Base-by-base conservation (phyloP, 2,797 vertebrate species). In the Sparidentex hasta region DNA sequence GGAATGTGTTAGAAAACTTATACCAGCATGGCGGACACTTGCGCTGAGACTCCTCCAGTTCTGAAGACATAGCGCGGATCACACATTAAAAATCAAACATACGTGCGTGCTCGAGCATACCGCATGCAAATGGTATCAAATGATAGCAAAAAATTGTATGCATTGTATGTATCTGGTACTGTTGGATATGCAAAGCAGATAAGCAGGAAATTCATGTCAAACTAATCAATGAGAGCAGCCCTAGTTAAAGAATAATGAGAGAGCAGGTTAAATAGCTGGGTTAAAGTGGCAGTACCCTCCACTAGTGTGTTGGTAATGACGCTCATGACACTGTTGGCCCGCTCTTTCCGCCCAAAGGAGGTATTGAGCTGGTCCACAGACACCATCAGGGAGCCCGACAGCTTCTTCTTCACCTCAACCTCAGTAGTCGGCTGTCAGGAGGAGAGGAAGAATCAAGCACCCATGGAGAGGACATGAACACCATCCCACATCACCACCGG, bases 21-120 rank as follows among this genome's bases (percentile, higher is more conserved):
- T 99, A 99, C 98, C 98, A 99, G 94, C 98, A 99, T 17, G 98
- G 98, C 0, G 98, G 98, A 91, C 98, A 99, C 76, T 98, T 99
- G 88, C 97, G 97, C 92, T 99, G 98, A 80, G 98, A 99, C 88
- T 99, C 98, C 83, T 99, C 98, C 93, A 99, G 95, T 89, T 99
- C 98, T 99, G 89, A 50, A 90, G 93, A 93, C 88, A 92, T 90
- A 91, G 88, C 84, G 90, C 56, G 84, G 55, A 91, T 87, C 81
- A 92, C 18, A 92, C 77, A 68, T 94, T 86, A 94, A 92, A 38
- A 90, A 92, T 73, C 90, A 82, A 90, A 84, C 80, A 88, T 85
- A 90, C 55, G 68, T 18, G 64, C 75, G 56, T 74, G 83, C 76
- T 46, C 52, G 57, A 90, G 85, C 71, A 91, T 83, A 86, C 82